phyloP scores from a whole-genome alignment of 2,113 vertebrate species.

The Sterna hirundo region DNA sequence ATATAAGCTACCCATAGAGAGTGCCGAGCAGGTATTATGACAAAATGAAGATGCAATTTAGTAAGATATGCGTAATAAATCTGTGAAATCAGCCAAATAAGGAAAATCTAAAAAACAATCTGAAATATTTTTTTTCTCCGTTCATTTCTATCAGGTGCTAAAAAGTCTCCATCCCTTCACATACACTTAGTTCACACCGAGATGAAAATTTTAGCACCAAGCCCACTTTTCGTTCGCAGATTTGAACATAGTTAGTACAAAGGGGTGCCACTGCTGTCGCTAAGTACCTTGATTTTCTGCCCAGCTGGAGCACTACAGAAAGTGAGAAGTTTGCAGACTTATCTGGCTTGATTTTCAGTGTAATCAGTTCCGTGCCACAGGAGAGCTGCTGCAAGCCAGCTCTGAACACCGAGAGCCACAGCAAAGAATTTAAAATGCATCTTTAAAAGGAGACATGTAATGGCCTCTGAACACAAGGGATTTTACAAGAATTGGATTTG shows the following conservation, averaged over 20 bases:
- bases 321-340: slow-evolving; percentile 16
- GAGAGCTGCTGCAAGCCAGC: background rate
- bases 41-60: background rate
- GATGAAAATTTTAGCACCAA: background rate
- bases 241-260: slow-evolving; percentile 3
- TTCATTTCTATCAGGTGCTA: background rate
- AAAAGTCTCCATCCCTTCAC: background rate
- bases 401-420: background rate
- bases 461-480: background rate
- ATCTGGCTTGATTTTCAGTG: slow-evolving; percentile 12
- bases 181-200: background rate
- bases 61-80: background rate
- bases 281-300: slow-evolving; percentile 49
- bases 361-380: background rate
- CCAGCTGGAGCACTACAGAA: background rate
- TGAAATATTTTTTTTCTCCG: background rate
- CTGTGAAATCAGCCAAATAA: background rate
- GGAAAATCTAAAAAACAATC: background rate
- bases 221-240: background rate
- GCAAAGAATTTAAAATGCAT: background rate
- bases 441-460: background rate
- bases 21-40: background rate
- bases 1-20: background rate
- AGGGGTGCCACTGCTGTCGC: background rate
- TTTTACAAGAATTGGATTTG: background rate